These are phyloP conservation scores for Sphaerodactylus townsendi DNA, from an alignment of 2,113 vertebrate species.

Conservation along the genomic window DNA sequence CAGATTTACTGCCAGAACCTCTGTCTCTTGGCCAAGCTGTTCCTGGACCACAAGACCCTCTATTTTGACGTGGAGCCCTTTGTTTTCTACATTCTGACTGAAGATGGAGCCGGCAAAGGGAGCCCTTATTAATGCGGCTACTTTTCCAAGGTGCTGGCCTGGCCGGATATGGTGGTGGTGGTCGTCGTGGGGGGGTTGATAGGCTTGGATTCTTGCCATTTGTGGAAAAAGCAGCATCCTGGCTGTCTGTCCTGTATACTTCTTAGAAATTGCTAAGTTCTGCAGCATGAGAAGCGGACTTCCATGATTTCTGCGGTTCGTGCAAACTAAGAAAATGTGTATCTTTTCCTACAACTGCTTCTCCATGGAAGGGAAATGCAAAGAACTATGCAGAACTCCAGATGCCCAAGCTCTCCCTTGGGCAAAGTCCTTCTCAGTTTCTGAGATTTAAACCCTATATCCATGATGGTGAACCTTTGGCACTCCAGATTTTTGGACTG, in stretches of 20 bases:
- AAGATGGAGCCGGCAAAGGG: constrained; percentile 89
- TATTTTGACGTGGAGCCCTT: constrained; percentile 95
- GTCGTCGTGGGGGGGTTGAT: too few relatives aligned
- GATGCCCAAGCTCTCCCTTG: too few relatives aligned
- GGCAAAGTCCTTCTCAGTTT: background rate
- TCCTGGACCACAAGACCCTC: constrained; percentile 92
- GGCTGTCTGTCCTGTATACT: background rate
- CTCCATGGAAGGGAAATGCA: background rate
- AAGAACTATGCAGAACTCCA: background rate
- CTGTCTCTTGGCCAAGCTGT: constrained; percentile 91
- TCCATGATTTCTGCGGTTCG: background rate
- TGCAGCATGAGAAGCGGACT: background rate
- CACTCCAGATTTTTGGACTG: too few relatives aligned
- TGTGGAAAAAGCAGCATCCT: too few relatives aligned
- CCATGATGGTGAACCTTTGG: too few relatives aligned
- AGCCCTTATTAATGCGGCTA: constrained; percentile 94
- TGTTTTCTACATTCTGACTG: constrained; percentile 92
- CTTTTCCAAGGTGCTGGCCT: constrained; percentile 85
- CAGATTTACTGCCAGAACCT: constrained; percentile 96
- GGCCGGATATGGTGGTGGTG: too few relatives aligned
- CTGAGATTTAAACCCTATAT: too few relatives aligned
- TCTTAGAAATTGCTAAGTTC: background rate
- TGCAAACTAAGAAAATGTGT: background rate
- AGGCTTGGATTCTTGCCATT: too few relatives aligned
- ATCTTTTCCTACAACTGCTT: background rate